Conservation (phyloP, 2,797 vertebrate species). For the Clamator glandarius region DNA sequence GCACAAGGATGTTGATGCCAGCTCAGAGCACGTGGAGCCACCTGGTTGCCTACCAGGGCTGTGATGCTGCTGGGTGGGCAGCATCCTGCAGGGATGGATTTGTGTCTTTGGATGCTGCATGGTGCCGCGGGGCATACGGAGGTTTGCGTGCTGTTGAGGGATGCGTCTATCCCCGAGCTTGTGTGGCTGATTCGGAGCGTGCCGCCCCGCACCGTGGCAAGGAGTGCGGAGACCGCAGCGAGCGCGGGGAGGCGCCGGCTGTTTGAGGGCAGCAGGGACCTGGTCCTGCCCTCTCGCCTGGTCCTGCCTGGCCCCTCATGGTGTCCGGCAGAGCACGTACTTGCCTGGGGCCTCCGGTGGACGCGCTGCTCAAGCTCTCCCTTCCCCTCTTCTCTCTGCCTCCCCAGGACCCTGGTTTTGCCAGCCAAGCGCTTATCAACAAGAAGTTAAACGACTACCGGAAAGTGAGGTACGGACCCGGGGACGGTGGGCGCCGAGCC, state of each 20-base stretch:
- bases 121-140: background rate
- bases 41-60: accelerated
- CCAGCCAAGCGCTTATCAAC: conserved; percentile 95
- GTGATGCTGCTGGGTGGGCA: accelerated
- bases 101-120: accelerated
- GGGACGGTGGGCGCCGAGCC: background rate
- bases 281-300: background rate
- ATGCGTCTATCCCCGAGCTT: background rate
- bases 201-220: accelerated
- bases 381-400: conserved; percentile 64
- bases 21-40: accelerated
- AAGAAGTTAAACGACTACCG: conserved; percentile 98
- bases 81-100: accelerated
- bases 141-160: accelerated
- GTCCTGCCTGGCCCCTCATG: background rate
- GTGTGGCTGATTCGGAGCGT: accelerated
- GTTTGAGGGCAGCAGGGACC: background rate
- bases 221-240: accelerated
- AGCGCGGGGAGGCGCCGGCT: accelerated
- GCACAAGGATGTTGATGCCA: accelerated
- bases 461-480: conserved; percentile 87
- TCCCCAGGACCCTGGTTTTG: conserved; percentile 90
- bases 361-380: conserved; percentile 35
- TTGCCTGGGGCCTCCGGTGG: background rate
- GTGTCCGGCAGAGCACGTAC: background rate